Conservation (phyloP, 1,140 invertebrate genomes). For the Parasteatoda tepidariorum region DNA sequence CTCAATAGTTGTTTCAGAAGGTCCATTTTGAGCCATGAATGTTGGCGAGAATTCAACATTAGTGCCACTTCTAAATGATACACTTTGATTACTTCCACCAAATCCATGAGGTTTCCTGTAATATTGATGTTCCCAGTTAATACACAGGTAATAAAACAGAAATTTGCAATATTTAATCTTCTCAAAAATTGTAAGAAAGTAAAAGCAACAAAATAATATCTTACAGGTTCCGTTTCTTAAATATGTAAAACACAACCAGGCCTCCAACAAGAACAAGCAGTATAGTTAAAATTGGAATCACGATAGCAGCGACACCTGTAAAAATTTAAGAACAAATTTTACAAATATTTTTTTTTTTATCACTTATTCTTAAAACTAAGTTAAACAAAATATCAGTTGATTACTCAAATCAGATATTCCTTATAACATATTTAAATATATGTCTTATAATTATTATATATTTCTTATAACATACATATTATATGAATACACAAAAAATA, state of each 20-base stretch:
- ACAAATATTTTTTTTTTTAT: not conserved
- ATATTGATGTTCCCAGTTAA: not conserved
- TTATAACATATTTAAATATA: too few species aligned
- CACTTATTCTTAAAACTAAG: too few species aligned
- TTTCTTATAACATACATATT: too few species aligned
- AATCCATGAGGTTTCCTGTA: conserved; percentile 63
- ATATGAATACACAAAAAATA: too few species aligned
- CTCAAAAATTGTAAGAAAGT: not conserved
- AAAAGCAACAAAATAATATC: conserved; percentile 40
- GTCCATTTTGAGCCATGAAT: conserved; percentile 63
- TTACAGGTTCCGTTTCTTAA: conserved; percentile 78
- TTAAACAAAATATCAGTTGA: too few species aligned
- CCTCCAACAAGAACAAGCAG: conserved; percentile 78
- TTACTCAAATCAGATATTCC: too few species aligned
- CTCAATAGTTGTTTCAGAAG: conserved; percentile 61
- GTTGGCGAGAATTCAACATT: conserved; percentile 84
- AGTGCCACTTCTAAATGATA: conserved; percentile 94
- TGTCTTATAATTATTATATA: too few species aligned
- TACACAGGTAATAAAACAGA: too few species aligned
- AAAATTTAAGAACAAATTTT: conserved; percentile 14
- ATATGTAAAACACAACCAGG: conserved; percentile 79
- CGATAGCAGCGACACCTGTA: conserved; percentile 76
- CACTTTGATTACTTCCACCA: conserved; percentile 84
- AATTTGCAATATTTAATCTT: not conserved
- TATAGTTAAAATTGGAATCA: conserved; percentile 84